Evolutionary conservation across 2,797 vertebrate genomes (phyloP).

Genomic region (Lepilemur ruficaudatus): DNA sequence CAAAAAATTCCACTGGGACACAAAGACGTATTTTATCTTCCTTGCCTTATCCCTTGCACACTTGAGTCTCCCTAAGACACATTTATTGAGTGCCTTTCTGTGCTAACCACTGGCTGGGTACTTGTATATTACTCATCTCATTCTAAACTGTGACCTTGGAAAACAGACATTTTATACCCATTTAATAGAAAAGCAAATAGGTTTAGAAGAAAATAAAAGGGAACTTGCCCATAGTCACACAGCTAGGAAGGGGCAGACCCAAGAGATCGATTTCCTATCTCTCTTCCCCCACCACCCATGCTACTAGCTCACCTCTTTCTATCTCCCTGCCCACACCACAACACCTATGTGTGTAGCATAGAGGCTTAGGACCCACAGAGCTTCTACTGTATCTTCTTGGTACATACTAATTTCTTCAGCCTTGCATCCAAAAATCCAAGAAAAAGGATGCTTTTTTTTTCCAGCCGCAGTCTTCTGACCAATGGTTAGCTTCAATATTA

Average conservation of each 20-base stretch:
- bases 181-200: not conserved
- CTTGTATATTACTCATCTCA: not conserved
- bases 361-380: not conserved
- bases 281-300: not conserved
- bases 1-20: not conserved
- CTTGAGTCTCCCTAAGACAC: not conserved
- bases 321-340: not conserved
- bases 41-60: not conserved
- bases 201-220: not conserved
- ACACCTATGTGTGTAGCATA: accelerated
- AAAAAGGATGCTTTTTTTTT: not conserved
- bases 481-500: not conserved
- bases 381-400: not conserved
- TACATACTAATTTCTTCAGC: not conserved
- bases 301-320: not conserved
- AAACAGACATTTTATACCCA: not conserved
- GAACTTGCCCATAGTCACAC: not conserved
- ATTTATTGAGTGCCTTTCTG: not conserved
- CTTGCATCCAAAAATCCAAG: not conserved
- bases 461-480: not conserved
- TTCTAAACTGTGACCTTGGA: not conserved
- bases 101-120: not conserved
- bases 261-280: not conserved
- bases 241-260: not conserved
- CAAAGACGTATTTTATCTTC: not conserved